Conservation (phyloP, 2,113 vertebrate species). For the Hemibagrus wyckioides region DNA sequence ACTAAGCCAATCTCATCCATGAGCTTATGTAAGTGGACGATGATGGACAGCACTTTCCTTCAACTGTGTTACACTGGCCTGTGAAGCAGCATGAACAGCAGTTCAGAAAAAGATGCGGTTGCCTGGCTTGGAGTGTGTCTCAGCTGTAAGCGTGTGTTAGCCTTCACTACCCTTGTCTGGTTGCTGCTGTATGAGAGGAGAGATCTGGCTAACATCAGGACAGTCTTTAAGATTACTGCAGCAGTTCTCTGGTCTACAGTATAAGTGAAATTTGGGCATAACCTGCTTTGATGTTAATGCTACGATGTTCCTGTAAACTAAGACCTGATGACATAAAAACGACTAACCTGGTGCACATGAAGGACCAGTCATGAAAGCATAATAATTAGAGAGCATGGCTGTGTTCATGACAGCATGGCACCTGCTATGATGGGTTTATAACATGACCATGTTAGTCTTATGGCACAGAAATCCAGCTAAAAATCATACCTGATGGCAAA, state of each 20-base stretch:
- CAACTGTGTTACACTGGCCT: neutral
- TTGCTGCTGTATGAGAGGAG: neutral
- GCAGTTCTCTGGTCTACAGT: no score
- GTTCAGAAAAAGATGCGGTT: neutral
- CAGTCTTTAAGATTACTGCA: no score
- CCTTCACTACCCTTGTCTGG: neutral
- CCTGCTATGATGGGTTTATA: neutral
- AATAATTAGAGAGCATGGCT: neutral
- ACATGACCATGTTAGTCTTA: neutral
- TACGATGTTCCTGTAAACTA: neutral
- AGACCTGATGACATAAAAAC: neutral
- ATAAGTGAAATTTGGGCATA: neutral
- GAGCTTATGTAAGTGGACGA: neutral
- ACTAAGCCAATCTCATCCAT: neutral
- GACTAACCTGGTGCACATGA: neutral
- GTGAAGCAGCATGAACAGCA: neutral
- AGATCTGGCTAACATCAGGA: no score
- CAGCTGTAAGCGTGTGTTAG: neutral
- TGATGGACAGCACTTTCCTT: neutral
- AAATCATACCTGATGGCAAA: constrained; percentile 87
- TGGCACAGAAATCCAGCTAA: neutral
- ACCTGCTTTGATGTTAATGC: neutral
- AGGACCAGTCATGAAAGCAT: neutral
- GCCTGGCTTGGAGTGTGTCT: neutral
- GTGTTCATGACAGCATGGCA: neutral